Percentiles rank a stretch among this genome's conserved stretches.
These are phyloP conservation scores for Nomada lathburiana DNA, from an alignment of 2,888 invertebrate species.

Conservation along the genomic window DNA sequence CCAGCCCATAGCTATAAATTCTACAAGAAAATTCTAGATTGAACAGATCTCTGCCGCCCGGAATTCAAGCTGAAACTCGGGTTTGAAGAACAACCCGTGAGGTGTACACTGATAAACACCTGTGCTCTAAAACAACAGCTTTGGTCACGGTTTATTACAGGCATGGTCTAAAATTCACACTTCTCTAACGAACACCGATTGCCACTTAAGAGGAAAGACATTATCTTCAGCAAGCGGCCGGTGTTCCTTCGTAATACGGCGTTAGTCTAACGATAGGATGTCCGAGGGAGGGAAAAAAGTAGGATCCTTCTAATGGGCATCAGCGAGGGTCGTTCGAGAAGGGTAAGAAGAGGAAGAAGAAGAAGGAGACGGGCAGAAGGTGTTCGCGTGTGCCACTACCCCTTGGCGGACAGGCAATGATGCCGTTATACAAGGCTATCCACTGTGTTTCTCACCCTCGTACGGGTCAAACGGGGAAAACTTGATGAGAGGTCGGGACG, in stretches of 20 bases:
- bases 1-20: not conserved
- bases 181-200: conserved; percentile 58
- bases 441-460: conserved; percentile 51
- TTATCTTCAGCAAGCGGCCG: conserved; percentile 57
- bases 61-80: not conserved
- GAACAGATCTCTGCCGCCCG: not conserved
- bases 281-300: conserved; percentile 34
- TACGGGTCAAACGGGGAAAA: conserved; percentile 42
- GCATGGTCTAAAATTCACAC: conserved; percentile 61
- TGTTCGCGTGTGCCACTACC: conserved; percentile 31
- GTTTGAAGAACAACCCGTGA: not conserved
- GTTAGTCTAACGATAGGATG: conserved; percentile 10
- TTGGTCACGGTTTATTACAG: conserved; percentile 32
- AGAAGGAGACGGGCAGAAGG: conserved; percentile 31
- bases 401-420: conserved; percentile 49
- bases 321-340: conserved; percentile 26
- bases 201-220: conserved; percentile 54
- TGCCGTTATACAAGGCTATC: conserved; percentile 33
- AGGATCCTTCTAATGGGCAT: conserved; percentile 59
- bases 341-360: conserved; percentile 29
- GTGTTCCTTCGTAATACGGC: conserved; percentile 41
- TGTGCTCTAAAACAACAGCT: not conserved
- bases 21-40: not conserved
- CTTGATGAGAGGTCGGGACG: conserved; percentile 61
- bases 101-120: conserved; percentile 19